Base-by-base conservation (phyloP, 2,113 vertebrate genomes). In the Oplegnathus fasciatus region DNA sequence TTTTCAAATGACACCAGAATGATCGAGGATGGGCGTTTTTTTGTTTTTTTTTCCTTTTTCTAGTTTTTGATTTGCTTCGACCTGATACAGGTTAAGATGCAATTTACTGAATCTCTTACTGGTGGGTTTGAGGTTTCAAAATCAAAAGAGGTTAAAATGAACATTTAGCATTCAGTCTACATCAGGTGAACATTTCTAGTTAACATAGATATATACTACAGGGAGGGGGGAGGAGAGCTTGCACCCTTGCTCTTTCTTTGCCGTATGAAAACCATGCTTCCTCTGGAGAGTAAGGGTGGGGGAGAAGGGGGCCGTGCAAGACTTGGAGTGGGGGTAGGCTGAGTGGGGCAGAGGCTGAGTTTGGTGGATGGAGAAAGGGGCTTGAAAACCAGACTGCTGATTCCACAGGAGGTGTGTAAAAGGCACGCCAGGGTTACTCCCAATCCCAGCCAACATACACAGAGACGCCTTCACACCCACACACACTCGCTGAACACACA, bases 21-120 rank as follows among this genome's bases (percentile, higher is more conserved):
- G 89, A 93, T 81, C 88, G 76, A 94, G 94, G 93, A 92, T 91
- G 93, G 85, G 85, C 82, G 79, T 68, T 20, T 26, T 32, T 80
- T 37, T 62, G 42, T 75, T 75, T 60, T 67, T 64, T 48, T 37
- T 73, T 62, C 24, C 24, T 66, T 64, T 46, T 73, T 73, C 26
- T 48, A 37, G 0, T 70, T 87, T 89, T 69, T 83, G 76, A 86
- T 89, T 93, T 91, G 89, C 89, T 93, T 90, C 86, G 92, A 96
- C 96, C 96, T 96, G 96, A 96, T 96, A 96, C 96, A 96, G 96
- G 96, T 95, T 94, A 96, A 94, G 90, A 94, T 93, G 93, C 83
- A 88, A 82, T 85, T 92, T 90, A 85, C 84, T 90, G 84, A 89
- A 90, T 91, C 84, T 88, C 85, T 91, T 79, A 83, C 76, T 67